These are phyloP conservation scores for Drosophila nigrodunni DNA, from an alignment of 1,140 invertebrate genomes.

Conservation along the genomic window DNA sequence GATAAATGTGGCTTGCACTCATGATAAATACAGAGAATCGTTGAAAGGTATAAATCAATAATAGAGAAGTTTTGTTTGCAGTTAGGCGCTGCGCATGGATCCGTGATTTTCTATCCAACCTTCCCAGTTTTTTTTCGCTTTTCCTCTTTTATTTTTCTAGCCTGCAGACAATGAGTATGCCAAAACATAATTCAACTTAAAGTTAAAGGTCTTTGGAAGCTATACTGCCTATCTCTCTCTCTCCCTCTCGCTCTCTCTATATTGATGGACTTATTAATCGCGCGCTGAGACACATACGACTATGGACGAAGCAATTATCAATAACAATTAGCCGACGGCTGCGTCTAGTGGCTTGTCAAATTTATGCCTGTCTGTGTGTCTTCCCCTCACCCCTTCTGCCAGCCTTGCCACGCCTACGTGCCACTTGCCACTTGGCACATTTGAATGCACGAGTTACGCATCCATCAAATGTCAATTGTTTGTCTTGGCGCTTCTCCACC, in stretches of 20 bases:
- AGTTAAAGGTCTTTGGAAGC: conserved; percentile 57
- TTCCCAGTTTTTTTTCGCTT: too few species aligned
- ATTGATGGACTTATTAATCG: conserved; percentile 80
- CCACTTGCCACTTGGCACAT: conserved; percentile 36
- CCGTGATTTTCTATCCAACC: conserved; percentile 57
- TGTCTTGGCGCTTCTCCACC: conserved; percentile 78
- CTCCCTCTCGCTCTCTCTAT: background rate
- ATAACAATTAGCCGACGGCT: conserved; percentile 79
- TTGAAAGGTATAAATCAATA: conserved; percentile 84
- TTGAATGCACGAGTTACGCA: conserved; percentile 82
- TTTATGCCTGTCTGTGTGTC: conserved; percentile 30
- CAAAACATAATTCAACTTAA: conserved; percentile 78
- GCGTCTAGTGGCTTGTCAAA: conserved; percentile 61
- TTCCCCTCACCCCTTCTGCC: conserved; percentile 7
- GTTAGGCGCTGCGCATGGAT: conserved; percentile 66
- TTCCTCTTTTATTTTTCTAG: conserved; percentile 1
- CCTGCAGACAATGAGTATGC: conserved; percentile 79
- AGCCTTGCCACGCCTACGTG: conserved; percentile 1
- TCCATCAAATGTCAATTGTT: conserved; percentile 83
- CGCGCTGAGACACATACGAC: conserved; percentile 27
- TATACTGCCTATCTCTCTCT: conserved; percentile 1
- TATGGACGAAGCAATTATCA: conserved; percentile 72
- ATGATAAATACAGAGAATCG: conserved; percentile 84
- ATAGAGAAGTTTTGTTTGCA: conserved; percentile 82
- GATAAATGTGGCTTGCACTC: conserved; percentile 84